These are phyloP conservation scores for Myotis yumanensis DNA, from an alignment of 2,113 vertebrate genomes.

Conservation along the genomic window DNA sequence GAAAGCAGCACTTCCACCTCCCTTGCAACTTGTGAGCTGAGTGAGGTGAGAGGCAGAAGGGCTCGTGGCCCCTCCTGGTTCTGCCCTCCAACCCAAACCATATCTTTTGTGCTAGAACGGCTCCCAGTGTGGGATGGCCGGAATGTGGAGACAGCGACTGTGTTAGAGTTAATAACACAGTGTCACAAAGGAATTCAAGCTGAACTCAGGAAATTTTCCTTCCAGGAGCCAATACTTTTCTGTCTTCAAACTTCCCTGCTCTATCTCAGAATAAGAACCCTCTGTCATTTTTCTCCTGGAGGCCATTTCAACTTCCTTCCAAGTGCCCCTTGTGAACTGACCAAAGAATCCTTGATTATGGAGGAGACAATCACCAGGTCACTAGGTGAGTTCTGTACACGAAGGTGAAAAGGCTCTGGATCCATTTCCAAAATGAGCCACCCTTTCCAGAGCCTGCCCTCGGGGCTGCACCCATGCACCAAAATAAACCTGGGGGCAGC, in stretches of 20 bases:
- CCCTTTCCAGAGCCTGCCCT: background rate
- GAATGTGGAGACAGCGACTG: slow-evolving; percentile 63
- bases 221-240: slow-evolving; percentile 9
- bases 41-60: background rate
- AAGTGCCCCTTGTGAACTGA: slow-evolving; percentile 15
- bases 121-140: slow-evolving; percentile 33
- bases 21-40: background rate
- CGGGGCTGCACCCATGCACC: background rate
- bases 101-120: slow-evolving; percentile 45
- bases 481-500: background rate
- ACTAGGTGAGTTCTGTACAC: slow-evolving; percentile 34
- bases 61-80: background rate
- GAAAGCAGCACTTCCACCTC: background rate
- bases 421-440: background rate
- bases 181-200: slow-evolving; percentile 80
- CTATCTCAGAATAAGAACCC: slow-evolving; percentile 44
- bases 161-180: slow-evolving; percentile 74
- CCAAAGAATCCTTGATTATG: background rate
- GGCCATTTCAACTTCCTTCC: slow-evolving; percentile 16
- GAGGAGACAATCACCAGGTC: background rate
- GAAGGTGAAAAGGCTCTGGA: background rate
- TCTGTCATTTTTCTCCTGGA: background rate
- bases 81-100: background rate
- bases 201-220: slow-evolving; percentile 57
- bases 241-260: slow-evolving; percentile 50